A percentile compares a stretch with the other conserved stretches of the same genome.
Conservation (phyloP, 1,140 invertebrate species). For the Oppia nitens region DNA sequence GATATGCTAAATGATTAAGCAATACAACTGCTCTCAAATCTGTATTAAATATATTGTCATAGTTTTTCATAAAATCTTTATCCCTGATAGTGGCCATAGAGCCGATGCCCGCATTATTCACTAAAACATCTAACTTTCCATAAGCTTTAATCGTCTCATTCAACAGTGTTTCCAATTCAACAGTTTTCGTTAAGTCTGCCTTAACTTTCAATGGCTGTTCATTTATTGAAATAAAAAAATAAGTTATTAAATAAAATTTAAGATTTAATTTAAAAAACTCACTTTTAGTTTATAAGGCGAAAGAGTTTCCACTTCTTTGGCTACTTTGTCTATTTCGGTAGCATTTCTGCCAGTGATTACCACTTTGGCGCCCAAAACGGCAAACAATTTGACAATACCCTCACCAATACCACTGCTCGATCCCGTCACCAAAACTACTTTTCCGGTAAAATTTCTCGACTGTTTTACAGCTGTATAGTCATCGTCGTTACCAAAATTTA, state of each 20-base stretch:
- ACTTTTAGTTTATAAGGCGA: no score
- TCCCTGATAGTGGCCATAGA: conserved; percentile 60
- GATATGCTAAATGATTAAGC: no score
- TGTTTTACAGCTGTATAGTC: no score
- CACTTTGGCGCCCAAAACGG: conserved; percentile 49
- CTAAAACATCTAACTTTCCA: conserved; percentile 79
- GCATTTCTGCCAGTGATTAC: conserved; percentile 55
- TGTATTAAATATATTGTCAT: no score
- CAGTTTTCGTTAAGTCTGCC: conserved; percentile 66
- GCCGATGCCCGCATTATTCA: conserved; percentile 36
- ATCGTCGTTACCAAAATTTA: no score
- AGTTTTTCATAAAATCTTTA: no score
- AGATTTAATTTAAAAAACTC: no score
- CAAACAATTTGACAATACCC: conserved; percentile 52
- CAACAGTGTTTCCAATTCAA: conserved; percentile 59
- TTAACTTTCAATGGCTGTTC: background rate
- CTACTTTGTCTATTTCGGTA: conserved; percentile 42
- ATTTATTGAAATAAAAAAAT: no score
- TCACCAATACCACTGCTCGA: conserved; percentile 72
- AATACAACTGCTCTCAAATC: no score
- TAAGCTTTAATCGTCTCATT: conserved; percentile 53
- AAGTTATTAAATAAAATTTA: no score
- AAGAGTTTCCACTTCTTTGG: conserved; percentile 45
- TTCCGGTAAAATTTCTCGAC: conserved; percentile 11
- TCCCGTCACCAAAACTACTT: conserved; percentile 23